Evolutionary conservation across 2,113 vertebrate genomes (phyloP).

Genomic region (Coregonus clupeaformis): DNA sequence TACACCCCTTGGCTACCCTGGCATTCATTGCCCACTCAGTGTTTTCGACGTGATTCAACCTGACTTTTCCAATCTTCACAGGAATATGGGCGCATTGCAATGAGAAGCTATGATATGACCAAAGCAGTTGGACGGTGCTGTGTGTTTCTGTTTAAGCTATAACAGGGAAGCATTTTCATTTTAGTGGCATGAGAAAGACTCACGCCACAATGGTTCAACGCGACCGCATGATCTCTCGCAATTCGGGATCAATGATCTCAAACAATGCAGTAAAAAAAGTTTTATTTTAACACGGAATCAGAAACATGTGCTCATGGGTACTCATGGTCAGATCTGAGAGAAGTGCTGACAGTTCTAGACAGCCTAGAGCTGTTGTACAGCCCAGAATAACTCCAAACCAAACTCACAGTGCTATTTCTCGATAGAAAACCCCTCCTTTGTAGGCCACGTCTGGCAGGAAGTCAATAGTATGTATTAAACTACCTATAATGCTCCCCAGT

Average conservation of each 20-base stretch:
- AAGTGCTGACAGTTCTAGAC: slow-evolving; percentile 49
- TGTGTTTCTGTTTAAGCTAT: slow-evolving; percentile 4
- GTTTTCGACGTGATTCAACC: slow-evolving; percentile 36
- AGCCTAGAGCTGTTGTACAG: slow-evolving; percentile 51
- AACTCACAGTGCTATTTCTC: slow-evolving; percentile 66
- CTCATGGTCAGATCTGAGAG: slow-evolving; percentile 37
- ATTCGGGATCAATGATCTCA: slow-evolving; percentile 55
- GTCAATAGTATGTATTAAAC: slow-evolving; percentile 76
- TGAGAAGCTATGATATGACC: slow-evolving; percentile 1
- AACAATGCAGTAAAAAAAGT: slow-evolving; percentile 41
- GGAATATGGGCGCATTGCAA: not conserved
- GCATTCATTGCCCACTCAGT: not conserved
- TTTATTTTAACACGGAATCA: slow-evolving; percentile 43
- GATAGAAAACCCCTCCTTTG: slow-evolving; percentile 67
- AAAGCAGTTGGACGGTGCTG: not conserved
- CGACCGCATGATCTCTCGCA: slow-evolving; percentile 53
- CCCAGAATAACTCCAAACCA: slow-evolving; percentile 52
- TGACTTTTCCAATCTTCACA: slow-evolving; percentile 26
- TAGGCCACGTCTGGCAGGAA: slow-evolving; percentile 76
- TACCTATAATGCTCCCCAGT: slow-evolving; percentile 66
- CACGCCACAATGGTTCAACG: slow-evolving; percentile 32
- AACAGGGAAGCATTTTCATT: slow-evolving; percentile 35
- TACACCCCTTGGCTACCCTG: not conserved
- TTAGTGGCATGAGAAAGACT: slow-evolving; percentile 35
- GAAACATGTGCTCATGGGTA: slow-evolving; percentile 55